Conservation (phyloP, 2,113 vertebrate species). For the Nasalis larvatus region DNA sequence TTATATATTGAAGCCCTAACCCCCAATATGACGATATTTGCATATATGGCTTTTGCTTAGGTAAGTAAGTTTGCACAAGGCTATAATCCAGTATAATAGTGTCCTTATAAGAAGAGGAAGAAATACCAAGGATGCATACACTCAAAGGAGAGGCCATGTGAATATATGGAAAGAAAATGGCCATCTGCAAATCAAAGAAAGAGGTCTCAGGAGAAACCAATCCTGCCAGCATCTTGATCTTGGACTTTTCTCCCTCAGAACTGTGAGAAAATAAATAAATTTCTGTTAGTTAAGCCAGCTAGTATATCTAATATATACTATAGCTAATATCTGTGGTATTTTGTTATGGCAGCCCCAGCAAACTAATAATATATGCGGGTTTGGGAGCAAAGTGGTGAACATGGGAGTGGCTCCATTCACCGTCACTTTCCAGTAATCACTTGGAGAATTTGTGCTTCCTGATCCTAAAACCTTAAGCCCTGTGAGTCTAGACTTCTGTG, state of each 20-base stretch:
- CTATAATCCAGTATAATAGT: neutral
- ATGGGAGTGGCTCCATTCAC: neutral
- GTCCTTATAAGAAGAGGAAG: neutral
- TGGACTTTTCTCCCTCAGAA: neutral
- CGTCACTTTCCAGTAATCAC: neutral
- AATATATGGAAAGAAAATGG: neutral
- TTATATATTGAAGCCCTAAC: neutral
- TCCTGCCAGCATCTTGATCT: neutral
- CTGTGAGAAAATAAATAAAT: neutral
- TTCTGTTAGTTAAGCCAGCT: neutral
- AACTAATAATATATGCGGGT: neutral
- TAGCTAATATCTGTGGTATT: neutral
- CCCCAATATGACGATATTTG: neutral
- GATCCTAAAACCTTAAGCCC: neutral
- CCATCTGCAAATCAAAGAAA: neutral
- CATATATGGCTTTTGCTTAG: neutral
- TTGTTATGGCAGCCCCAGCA: neutral
- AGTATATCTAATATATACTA: too few relatives aligned
- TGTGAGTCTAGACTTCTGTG: neutral
- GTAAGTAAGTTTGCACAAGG: neutral
- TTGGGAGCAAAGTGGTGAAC: neutral
- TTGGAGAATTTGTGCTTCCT: neutral
- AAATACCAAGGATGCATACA: neutral
- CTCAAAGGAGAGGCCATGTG: neutral
- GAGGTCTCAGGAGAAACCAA: neutral